Conservation (phyloP, 2,113 vertebrate genomes). For the Willisornis vidua region DNA sequence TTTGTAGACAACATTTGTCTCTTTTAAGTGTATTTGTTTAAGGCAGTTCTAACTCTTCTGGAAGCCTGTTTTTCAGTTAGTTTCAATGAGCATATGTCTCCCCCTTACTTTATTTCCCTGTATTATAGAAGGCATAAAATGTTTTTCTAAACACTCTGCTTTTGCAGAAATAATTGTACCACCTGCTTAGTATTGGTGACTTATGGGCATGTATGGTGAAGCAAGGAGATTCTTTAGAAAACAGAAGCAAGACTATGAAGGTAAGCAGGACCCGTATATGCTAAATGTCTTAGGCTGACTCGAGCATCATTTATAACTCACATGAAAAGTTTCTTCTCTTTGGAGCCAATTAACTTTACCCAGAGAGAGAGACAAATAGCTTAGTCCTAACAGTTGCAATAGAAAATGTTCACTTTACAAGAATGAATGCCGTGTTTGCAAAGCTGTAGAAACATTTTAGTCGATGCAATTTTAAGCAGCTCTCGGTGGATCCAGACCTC, state of each 20-base stretch:
- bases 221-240: not conserved
- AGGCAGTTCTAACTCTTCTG: not conserved
- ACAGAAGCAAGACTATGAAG: not conserved
- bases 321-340: not conserved
- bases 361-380: not conserved
- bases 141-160: not conserved
- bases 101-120: not conserved
- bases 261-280: not conserved
- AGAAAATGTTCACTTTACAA: accelerated
- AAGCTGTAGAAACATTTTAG: not conserved
- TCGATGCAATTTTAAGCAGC: accelerated
- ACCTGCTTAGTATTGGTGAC: not conserved
- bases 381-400: not conserved
- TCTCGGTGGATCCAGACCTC: not conserved
- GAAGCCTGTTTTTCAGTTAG: not conserved
- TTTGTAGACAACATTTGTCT: not conserved
- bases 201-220: accelerated
- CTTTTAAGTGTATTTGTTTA: not conserved
- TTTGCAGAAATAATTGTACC: not conserved
- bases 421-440: not conserved
- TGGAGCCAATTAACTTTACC: not conserved
- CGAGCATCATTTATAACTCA: not conserved
- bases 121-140: not conserved
- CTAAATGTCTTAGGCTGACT: not conserved
- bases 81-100: not conserved